Conservation (phyloP, 2,888 invertebrate genomes). For the Caenorhabditis drosophilae region DNA sequence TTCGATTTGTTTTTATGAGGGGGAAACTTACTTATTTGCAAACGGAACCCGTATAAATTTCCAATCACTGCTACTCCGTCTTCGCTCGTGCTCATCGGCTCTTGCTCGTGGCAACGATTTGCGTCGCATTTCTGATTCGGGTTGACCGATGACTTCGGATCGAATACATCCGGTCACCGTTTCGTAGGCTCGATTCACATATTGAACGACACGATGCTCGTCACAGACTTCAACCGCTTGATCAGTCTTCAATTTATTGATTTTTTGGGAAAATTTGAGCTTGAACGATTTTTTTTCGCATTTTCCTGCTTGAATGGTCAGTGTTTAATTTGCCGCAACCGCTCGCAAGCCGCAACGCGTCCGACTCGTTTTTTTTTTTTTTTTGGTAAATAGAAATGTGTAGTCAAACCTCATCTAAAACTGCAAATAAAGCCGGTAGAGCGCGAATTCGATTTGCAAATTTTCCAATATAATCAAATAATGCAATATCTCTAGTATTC, state of each 20-base stretch:
- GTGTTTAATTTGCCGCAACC: no score
- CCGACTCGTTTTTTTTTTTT: background rate
- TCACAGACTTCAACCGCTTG: slow-evolving; percentile 68
- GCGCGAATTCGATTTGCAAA: slow-evolving; percentile 61
- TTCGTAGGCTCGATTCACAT: slow-evolving; percentile 72
- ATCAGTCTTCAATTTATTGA: slow-evolving; percentile 55
- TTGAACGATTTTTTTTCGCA: background rate
- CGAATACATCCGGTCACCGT: slow-evolving; percentile 70
- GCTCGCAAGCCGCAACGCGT: no score
- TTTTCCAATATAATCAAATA: slow-evolving; percentile 62
- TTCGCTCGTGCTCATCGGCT: slow-evolving; percentile 44
- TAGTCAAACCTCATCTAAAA: slow-evolving; percentile 60
- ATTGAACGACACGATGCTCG: slow-evolving; percentile 69
- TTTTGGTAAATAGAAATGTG: background rate
- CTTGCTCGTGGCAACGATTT: slow-evolving; percentile 50
- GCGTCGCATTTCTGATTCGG: slow-evolving; percentile 49
- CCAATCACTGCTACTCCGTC: slow-evolving; percentile 66
- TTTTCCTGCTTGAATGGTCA: background rate
- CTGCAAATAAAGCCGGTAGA: slow-evolving; percentile 68
- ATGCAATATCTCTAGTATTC: slow-evolving; percentile 56
- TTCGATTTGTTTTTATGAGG: background rate
- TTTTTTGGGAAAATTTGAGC: background rate
- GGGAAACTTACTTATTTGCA: slow-evolving; percentile 44
- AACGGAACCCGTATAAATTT: slow-evolving; percentile 66
- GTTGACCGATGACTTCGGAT: slow-evolving; percentile 67